phyloP scores from a whole-genome alignment of 2,888 invertebrate genomes.

The Agrenia bidenticulata region DNA sequence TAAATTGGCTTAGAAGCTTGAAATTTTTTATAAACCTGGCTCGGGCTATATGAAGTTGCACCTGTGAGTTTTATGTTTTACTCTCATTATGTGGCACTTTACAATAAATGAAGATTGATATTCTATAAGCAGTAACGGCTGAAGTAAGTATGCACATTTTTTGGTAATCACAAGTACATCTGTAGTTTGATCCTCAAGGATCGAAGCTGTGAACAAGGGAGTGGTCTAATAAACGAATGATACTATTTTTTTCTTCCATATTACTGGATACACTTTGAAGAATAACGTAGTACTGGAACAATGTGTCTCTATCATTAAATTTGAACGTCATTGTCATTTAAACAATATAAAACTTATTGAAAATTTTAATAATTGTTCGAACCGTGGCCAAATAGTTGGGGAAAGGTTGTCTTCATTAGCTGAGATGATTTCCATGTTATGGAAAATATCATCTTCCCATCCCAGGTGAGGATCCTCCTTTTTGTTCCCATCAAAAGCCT shows the following conservation, averaged over 20 bases:
- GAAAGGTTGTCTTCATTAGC: slow-evolving; percentile 5
- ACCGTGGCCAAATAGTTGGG: slow-evolving; percentile 21
- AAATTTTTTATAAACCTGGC: no score
- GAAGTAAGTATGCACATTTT: no score
- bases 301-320: slow-evolving; percentile 17
- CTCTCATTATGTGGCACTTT: no score
- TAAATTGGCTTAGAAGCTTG: no score
- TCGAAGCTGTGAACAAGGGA: neutral
- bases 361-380: neutral
- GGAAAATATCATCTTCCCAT: slow-evolving; percentile 17
- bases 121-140: no score
- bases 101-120: no score
- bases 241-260: slow-evolving; percentile 17
- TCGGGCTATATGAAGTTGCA: no score
- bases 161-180: no score
- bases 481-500: neutral
- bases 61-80: no score
- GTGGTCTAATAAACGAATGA: slow-evolving; percentile 12
- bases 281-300: slow-evolving; percentile 27
- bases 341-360: neutral
- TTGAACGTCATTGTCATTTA: neutral
- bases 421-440: slow-evolving; percentile 19
- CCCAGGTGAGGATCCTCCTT: slow-evolving; percentile 11
- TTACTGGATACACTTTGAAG: slow-evolving; percentile 21
- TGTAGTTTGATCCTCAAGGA: no score